Base-by-base conservation (phyloP, 2,113 vertebrate species). In the Euleptes europaea region DNA sequence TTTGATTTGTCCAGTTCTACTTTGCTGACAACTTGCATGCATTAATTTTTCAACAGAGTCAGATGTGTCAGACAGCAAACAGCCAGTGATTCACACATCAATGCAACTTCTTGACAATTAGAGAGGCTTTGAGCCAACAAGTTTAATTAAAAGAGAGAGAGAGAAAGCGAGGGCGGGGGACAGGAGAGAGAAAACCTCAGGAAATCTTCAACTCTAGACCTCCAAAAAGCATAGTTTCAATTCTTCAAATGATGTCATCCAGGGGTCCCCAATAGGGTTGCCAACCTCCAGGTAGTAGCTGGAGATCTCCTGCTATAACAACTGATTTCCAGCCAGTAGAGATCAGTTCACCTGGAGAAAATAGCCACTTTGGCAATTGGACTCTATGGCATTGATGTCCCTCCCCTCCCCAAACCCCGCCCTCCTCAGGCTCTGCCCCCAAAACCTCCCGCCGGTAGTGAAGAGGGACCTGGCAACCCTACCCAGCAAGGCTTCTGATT, bases 21-120 rank as follows among this genome's bases (percentile, higher is more conserved):
- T n/a, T 80, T 86, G 69, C 66, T 74, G 66, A 88, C 60, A 86
- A 70, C 23, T 0, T 71, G 0, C 65, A 35, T 51, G 11, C 67
- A 79, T 84, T 87, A 80, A 84, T 85, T 88, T 91, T 85, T 85
- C 79, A 84, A 78, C 85, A 60, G n/a, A 86, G 72, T 82, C 69
- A 85, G 78, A 91, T 80, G 5, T 33, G 85, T 40, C 71, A 60
- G 19, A 72, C 13, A 86, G 71, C 90, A 74, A 47, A 87, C 0
- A 0, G 11, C 42, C 86, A 40, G 21, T 26, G 13, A 35, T 75
- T 83, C 60, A 57, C 60, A 87, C 1, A 0, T 9, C 57, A 54
- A 19, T 69, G 71, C 19, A 21, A 57, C 60, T 90, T 85, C 77
- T 88, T 86, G 60, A 84, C 11, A 42, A 0, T 77, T n/a, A 38